Conservation (phyloP, 2,797 vertebrate species). For the Lerista edwardsae region DNA sequence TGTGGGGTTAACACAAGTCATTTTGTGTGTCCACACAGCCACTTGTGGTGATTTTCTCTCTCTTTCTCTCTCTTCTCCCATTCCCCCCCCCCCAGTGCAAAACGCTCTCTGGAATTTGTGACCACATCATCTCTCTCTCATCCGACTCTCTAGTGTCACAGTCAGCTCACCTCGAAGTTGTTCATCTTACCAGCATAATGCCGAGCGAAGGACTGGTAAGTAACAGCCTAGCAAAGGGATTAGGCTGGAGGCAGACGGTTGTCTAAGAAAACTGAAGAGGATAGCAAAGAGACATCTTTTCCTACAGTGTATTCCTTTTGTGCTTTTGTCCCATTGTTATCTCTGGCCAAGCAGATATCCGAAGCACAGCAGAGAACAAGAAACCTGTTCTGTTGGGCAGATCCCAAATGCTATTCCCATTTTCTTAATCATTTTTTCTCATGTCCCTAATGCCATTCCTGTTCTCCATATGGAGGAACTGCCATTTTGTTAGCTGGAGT, state of each 20-base stretch:
- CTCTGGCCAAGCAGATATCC: neutral
- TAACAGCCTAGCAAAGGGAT: constrained; percentile 19
- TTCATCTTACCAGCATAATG: constrained; percentile 88
- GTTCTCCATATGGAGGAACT: too few relatives aligned
- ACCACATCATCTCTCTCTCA: constrained; percentile 92
- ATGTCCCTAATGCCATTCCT: too few relatives aligned
- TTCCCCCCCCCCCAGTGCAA: constrained; percentile 84
- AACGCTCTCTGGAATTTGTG: constrained; percentile 91
- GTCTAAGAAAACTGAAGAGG: neutral
- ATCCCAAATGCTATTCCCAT: neutral
- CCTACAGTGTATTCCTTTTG: too few relatives aligned
- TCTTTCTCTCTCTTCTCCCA: neutral
- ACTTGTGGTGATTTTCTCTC: constrained; percentile 37
- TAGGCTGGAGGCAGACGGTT: neutral
- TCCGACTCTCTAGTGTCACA: constrained; percentile 90
- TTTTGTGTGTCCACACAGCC: neutral
- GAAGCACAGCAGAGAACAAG: too few relatives aligned
- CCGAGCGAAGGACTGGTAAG: constrained; percentile 89
- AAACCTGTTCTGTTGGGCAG: neutral
- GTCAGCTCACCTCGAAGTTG: constrained; percentile 87
- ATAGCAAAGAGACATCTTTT: neutral
- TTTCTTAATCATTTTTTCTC: too few relatives aligned
- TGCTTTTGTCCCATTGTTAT: neutral
- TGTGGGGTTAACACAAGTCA: neutral
- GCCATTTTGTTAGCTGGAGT: too few relatives aligned